These are phyloP conservation scores for Sebastes hubbsi DNA, from an alignment of 2,797 vertebrate genomes.

Conservation along the genomic window DNA sequence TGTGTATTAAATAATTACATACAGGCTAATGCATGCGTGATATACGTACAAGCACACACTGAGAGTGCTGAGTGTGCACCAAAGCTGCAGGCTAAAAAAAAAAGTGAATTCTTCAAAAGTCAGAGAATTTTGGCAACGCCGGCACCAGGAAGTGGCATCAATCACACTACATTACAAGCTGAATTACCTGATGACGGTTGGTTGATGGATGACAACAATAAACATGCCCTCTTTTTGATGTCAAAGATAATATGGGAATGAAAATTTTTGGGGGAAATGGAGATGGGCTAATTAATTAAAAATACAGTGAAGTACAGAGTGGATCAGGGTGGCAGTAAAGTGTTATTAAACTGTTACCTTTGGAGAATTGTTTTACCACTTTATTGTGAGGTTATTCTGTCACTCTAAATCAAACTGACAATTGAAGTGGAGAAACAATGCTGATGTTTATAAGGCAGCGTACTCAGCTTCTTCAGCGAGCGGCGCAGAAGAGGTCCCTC, in stretches of 20 bases:
- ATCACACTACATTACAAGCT: neutral
- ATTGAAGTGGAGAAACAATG: neutral
- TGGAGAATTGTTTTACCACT: slow-evolving; percentile 29
- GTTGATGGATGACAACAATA: neutral
- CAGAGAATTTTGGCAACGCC: neutral
- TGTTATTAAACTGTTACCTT: slow-evolving; percentile 22
- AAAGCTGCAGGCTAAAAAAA: neutral
- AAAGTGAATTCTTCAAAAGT: neutral
- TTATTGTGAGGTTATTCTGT: slow-evolving; percentile 25
- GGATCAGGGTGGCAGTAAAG: slow-evolving; percentile 17
- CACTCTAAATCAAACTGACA: slow-evolving; percentile 8
- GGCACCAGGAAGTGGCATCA: neutral
- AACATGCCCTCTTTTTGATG: slow-evolving; percentile 12
- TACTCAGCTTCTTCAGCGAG: too few species aligned
- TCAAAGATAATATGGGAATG: neutral
- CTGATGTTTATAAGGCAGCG: too few species aligned
- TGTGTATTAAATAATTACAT: neutral
- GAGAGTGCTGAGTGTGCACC: neutral
- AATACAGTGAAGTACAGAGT: slow-evolving; percentile 14
- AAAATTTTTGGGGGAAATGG: neutral
- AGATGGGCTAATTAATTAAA: slow-evolving; percentile 32
- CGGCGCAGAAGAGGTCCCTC: too few species aligned
- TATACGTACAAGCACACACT: neutral
- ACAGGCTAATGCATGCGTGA: neutral
- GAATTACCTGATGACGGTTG: slow-evolving; percentile 3